Evolutionary conservation across 2,888 invertebrate genomes (phyloP), one percentile per base, ranked within the genome.

Genomic region (Yponomeuta plumbellus): DNA sequence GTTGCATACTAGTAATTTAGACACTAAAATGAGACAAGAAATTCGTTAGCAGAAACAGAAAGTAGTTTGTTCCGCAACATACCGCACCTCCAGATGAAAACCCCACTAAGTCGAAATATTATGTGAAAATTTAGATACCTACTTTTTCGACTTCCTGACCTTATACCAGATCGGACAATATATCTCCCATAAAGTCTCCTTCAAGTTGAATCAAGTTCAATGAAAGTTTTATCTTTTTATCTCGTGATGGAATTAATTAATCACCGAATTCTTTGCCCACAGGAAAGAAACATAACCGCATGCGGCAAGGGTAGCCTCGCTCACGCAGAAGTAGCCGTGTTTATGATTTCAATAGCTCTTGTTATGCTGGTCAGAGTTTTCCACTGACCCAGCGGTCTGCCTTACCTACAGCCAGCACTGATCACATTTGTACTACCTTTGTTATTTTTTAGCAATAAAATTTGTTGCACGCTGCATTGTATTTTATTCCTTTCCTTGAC

Each of bases 381-480:
- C 34, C 44, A 17, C 66, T 79, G 66, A 70, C 66, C 17, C 69
- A 71, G 66, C 44, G 13, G 44, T 52, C 44, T 52, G 44, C 44
- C 44, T 52, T 52, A 52, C 13, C 13, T 13, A 34, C 4, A 34
- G 34, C 34, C 6, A 34, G 34, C 34, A 34, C 34, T 34, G 34
- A 34, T 66, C 34, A 58, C 10, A 65, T 66, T 67, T 66, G 44
- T 52, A 52, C 44, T 67, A 68, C 64, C 64, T 86, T 88, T 86
- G 86, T 86, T 86, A 88, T 76, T 82, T n/a, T 83, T 52, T 83
- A 74, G 75, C 78, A 88, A 84, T 88, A 85, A 86, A 88, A 84
- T 66, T 79, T 84, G 83, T 87, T 87, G 83, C 86, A 85, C 78
- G 71, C 73, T 77, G 77, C 11, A 65, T 63, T 69, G 68, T 71